A percentile compares a stretch with the other conserved stretches of the same genome.
Conservation (phyloP, 1,140 invertebrate species). For the Pseudomyrmex pallidus region DNA sequence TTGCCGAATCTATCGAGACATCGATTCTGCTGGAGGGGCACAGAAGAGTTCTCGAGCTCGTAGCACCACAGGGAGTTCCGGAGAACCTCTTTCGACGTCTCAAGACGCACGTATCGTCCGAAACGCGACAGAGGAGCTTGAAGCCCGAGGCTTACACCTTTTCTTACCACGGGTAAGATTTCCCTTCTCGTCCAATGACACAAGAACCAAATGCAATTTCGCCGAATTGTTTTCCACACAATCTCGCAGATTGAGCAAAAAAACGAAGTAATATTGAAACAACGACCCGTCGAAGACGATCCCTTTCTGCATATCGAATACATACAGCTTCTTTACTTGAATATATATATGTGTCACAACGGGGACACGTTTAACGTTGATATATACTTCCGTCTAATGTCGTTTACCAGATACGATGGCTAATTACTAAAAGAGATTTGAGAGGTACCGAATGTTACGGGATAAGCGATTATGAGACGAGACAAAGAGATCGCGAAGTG, state of each 20-base stretch:
- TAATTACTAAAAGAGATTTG: conserved; percentile 67
- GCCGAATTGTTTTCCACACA: conserved; percentile 30
- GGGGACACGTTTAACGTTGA: too few species aligned
- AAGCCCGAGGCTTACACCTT: conserved; percentile 38
- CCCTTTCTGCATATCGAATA: not conserved
- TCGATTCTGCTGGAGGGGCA: conserved; percentile 53
- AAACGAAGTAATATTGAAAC: conserved; percentile 20
- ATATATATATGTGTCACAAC: too few species aligned
- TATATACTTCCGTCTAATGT: conserved; percentile 20
- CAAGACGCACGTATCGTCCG: conserved; percentile 53
- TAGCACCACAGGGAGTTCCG: conserved; percentile 49
- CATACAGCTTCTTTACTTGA: not conserved
- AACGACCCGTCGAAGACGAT: conserved; percentile 14
- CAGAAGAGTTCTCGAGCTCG: conserved; percentile 61
- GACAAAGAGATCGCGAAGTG: conserved; percentile 68
- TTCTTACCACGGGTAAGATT: conserved; percentile 44
- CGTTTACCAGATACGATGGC: conserved; percentile 37
- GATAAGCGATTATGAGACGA: conserved; percentile 64
- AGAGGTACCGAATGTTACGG: conserved; percentile 61
- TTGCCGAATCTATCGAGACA: conserved; percentile 52
- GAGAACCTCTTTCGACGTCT: conserved; percentile 67
- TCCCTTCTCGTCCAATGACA: conserved; percentile 44
- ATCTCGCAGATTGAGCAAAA: conserved; percentile 40
- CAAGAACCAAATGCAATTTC: conserved; percentile 28
- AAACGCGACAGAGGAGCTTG: conserved; percentile 39